Base-by-base conservation (phyloP, 2,113 vertebrate species). In the Origma solitaria region DNA sequence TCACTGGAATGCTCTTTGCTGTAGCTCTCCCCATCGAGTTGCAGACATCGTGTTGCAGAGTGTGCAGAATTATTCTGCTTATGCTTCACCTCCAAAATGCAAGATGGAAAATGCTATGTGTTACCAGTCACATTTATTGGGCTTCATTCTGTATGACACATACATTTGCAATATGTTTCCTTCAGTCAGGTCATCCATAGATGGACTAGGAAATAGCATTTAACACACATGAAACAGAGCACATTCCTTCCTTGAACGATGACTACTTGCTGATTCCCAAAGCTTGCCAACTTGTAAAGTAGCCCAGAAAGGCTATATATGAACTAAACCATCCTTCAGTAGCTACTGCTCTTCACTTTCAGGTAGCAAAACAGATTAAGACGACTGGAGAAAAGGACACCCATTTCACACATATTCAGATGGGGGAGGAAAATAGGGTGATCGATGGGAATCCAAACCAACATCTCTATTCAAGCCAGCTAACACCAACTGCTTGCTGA, bases 121-220 rank as follows among this genome's bases (percentile, higher is more conserved):
- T 66, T 80, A 65, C 51, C 51, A 53, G 60, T 89, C n/a, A 77
- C 65, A 49, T 78, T 90, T 90, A 71, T 60, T 83, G 13, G 60
- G 37, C 27, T 72, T 65, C 77, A 93, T 89, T 70, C 42, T 70
- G 57, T 79, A 84, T 95, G 93, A 81, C 90, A 88, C 72, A 90
- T 65, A 80, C 21, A 86, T 88, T 95, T 92, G 88, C 79, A 96
- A 92, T 93, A 88, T 95, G 85, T 95, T 94, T 93, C 88, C 82
- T 94, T 96, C 82, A 93, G 54, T 81, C 79, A 93, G 92, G 85
- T 96, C 92, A 94, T 68, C 82, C 49, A 11, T 44, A 90, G 92
- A n/a, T 68, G 82, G 92, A 83, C 76, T 71, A 83, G 92, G 82
- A 95, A 94, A 93, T 86, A 86, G 33, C 60, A 86, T 68, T 92